Evolutionary conservation across 2,113 vertebrate genomes (phyloP).

Genomic region (Psittacula cyanocephala): DNA sequence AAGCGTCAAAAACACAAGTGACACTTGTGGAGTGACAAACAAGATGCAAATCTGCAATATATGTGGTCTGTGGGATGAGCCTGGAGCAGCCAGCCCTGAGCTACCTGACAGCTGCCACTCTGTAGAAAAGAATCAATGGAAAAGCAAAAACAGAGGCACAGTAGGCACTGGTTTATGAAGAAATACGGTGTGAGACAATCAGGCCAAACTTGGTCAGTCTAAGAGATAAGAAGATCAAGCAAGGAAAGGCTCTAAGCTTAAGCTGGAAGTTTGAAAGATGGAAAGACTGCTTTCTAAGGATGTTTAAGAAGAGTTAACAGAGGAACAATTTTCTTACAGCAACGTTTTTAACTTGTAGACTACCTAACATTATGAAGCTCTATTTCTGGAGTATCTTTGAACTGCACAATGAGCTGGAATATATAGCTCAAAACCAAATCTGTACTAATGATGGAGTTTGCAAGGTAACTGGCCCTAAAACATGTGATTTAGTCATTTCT

Average conservation of each 20-base stretch:
- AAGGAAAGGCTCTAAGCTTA: background rate
- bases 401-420: background rate
- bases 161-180: background rate
- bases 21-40: background rate
- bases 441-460: background rate
- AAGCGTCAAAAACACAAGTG: background rate
- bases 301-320: background rate
- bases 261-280: background rate
- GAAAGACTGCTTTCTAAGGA: background rate
- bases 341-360: background rate
- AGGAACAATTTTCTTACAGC: background rate
- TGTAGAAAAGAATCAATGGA: background rate
- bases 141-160: background rate
- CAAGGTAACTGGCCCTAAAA: background rate
- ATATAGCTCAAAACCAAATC: background rate
- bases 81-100: background rate
- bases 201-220: background rate
- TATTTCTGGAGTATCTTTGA: background rate
- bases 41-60: background rate
- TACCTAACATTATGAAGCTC: background rate
- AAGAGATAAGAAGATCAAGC: background rate
- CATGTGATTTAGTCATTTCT: background rate
- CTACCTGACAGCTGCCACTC: background rate
- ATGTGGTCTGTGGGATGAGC: background rate
- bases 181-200: background rate